Conservation (phyloP, 2,113 vertebrate species). For the Grallaria varia region DNA sequence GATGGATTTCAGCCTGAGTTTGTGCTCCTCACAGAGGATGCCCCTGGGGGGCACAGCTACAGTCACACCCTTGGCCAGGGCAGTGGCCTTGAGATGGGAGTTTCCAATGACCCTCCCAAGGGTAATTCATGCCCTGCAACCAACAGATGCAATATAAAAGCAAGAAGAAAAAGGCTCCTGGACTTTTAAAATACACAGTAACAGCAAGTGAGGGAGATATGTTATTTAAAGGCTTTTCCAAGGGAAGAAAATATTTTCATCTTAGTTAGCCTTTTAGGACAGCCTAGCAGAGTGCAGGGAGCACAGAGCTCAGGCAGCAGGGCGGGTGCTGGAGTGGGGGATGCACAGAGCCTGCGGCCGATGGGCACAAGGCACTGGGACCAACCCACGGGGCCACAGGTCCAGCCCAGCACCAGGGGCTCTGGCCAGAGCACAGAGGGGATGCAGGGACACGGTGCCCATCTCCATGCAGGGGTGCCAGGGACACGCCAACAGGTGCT, state of each 20-base stretch:
- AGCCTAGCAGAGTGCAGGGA: neutral
- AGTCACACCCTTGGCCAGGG: neutral
- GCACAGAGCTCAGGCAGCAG: neutral
- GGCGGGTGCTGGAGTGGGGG: neutral
- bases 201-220: neutral
- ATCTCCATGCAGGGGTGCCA: rapidly evolving
- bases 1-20: neutral
- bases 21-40: neutral
- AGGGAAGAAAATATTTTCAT: slow-evolving; percentile 40
- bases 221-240: slow-evolving; percentile 50
- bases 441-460: rapidly evolving
- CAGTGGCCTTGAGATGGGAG: neutral
- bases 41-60: too few species aligned
- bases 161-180: neutral
- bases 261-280: slow-evolving; percentile 54
- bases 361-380: rapidly evolving
- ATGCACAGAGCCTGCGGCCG: rapidly evolving
- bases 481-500: rapidly evolving
- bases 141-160: neutral
- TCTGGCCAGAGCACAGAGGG: rapidly evolving
- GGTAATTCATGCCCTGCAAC: neutral
- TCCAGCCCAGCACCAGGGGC: rapidly evolving
- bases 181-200: neutral
- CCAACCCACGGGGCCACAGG: rapidly evolving
- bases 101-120: neutral